Evolutionary conservation across 2,888 invertebrate genomes (phyloP).

Genomic region (Tiliacea aurago): DNA sequence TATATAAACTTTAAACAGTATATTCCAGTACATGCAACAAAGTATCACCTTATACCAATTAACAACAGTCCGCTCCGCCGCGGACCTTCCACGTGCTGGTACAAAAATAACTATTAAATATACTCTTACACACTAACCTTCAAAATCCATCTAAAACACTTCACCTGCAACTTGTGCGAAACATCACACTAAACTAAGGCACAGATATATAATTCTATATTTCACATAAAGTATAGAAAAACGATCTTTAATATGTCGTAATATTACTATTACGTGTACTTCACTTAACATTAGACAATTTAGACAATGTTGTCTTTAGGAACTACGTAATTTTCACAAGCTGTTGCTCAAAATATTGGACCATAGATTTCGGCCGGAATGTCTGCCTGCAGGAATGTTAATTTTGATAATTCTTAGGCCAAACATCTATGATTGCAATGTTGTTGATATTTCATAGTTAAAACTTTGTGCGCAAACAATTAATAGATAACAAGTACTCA

Average conservation of each 20-base stretch:
- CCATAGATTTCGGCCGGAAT: conserved; percentile 51
- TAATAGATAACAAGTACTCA: conserved; percentile 24
- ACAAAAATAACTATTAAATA: conserved; percentile 57
- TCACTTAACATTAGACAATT: conserved; percentile 29
- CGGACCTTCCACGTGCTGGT: conserved; percentile 33
- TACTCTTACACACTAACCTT: conserved; percentile 70
- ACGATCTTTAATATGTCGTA: conserved; percentile 62
- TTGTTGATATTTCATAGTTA: conserved; percentile 3
- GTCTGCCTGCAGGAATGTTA: conserved; percentile 51
- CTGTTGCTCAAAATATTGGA: conserved; percentile 44
- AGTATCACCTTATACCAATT: conserved; percentile 30
- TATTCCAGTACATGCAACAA: conserved; percentile 29
- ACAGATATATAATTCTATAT: conserved; percentile 67
- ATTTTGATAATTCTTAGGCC: conserved; percentile 32
- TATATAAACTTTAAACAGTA: conserved; percentile 20
- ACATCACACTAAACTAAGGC: conserved; percentile 70
- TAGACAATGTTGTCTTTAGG: conserved; percentile 60
- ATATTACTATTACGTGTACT: conserved; percentile 29
- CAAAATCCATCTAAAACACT: conserved; percentile 73
- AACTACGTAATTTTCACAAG: conserved; percentile 65
- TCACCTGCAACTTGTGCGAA: conserved; percentile 64
- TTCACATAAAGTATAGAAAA: conserved; percentile 68
- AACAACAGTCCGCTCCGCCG: conserved; percentile 20
- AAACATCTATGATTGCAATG: conserved; percentile 27
- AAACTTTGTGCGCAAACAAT: conserved; percentile 35